Percentiles rank a stretch among this genome's conserved stretches.
These are phyloP conservation scores for Synergus japonicus DNA, from an alignment of 2,888 invertebrate species.

Conservation along the genomic window DNA sequence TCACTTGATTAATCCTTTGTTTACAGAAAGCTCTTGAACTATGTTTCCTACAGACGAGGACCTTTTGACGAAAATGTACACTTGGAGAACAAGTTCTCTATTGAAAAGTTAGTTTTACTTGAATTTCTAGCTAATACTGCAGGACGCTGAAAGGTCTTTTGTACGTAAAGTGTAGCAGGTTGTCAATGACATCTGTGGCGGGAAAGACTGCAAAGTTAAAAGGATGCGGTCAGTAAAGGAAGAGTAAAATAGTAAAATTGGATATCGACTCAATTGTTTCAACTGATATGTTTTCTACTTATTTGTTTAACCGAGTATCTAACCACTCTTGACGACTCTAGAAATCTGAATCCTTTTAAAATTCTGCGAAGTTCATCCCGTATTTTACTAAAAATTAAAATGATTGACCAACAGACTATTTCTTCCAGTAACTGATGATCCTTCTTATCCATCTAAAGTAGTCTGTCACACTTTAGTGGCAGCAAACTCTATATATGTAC, in stretches of 20 bases:
- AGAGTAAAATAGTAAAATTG: neutral
- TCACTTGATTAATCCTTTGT: constrained; percentile 17
- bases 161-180: neutral
- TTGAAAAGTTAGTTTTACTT: neutral
- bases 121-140: neutral
- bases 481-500: constrained; percentile 5
- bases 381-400: no score
- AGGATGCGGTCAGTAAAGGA: neutral
- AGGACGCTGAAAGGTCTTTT: neutral
- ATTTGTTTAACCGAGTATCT: no score
- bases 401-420: neutral
- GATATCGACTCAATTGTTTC: no score
- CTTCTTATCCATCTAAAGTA: constrained; percentile 2
- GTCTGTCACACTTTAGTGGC: constrained; percentile 18
- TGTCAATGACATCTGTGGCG: neutral
- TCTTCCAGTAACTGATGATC: neutral
- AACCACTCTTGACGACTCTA: no score
- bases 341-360: no score
- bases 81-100: neutral
- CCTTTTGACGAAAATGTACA: neutral
- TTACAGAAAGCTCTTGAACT: neutral
- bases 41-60: neutral
- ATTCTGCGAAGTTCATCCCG: no score
- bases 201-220: neutral
- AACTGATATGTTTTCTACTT: no score